Conservation (phyloP, 2,888 invertebrate species). For the Nysson spinosus region DNA sequence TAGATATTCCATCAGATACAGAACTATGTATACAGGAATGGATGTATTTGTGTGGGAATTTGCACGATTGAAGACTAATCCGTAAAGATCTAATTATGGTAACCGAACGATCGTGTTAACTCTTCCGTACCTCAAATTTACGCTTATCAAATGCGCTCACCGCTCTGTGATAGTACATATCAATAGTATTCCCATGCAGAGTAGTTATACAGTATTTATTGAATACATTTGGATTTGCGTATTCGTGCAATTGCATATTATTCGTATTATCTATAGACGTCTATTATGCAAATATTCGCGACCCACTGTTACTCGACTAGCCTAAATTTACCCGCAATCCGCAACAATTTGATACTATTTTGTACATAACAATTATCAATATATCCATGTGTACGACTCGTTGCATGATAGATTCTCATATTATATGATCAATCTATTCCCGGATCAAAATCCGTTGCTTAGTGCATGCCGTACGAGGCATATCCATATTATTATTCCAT, state of each 20-base stretch:
- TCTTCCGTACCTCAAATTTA: not conserved
- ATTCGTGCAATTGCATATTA: not conserved
- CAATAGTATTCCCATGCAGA: too few species aligned
- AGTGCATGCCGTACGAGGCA: too few species aligned
- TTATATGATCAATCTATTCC: too few species aligned
- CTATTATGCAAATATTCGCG: conserved; percentile 12
- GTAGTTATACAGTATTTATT: too few species aligned
- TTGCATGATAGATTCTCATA: too few species aligned
- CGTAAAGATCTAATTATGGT: not conserved
- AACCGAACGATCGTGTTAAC: not conserved
- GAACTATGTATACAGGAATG: not conserved
- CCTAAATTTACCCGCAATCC: conserved; percentile 20
- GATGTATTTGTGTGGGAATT: not conserved
- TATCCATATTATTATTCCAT: too few species aligned
- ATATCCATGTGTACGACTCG: too few species aligned
- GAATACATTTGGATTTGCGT: not conserved
- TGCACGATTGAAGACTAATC: not conserved
- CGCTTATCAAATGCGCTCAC: not conserved
- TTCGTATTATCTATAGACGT: not conserved
- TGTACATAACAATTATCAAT: conserved; percentile 3
- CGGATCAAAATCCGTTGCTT: too few species aligned
- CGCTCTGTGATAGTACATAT: not conserved
- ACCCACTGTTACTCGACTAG: conserved; percentile 5
- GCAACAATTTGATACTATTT: conserved; percentile 3
- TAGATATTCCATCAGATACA: too few species aligned